These are phyloP conservation scores for Cyanocitta stelleri DNA, from an alignment of 2,113 vertebrate genomes.

Conservation along the genomic window DNA sequence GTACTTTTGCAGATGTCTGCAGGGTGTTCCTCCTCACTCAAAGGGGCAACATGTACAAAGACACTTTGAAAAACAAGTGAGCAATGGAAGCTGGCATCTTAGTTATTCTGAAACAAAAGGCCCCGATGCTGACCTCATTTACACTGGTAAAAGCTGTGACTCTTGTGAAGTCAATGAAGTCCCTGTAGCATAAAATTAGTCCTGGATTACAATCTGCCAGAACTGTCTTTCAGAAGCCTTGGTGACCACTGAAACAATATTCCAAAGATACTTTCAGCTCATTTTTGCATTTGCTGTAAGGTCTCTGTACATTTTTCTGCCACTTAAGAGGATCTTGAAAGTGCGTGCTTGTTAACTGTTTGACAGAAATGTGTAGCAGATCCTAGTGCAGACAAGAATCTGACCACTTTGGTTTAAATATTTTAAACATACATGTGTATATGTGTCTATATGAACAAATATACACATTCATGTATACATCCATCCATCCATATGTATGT, in stretches of 20 bases:
- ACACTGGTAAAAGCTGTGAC: slow-evolving; percentile 18
- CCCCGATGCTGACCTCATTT: slow-evolving; percentile 37
- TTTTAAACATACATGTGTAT: background rate
- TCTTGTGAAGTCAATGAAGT: slow-evolving; percentile 19
- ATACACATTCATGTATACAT: background rate
- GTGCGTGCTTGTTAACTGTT: background rate
- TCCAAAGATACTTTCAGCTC: background rate
- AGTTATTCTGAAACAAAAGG: slow-evolving; percentile 5
- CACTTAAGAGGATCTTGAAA: background rate
- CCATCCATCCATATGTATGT: background rate
- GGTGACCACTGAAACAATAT: background rate
- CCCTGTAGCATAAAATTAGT: slow-evolving; percentile 38
- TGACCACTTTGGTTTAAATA: background rate
- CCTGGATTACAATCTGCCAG: background rate
- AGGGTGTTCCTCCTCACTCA: slow-evolving; percentile 53
- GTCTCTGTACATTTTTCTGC: background rate
- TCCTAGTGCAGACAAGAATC: background rate
- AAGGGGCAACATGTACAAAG: slow-evolving; percentile 49
- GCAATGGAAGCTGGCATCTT: slow-evolving; percentile 35
- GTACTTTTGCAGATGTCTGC: slow-evolving; percentile 54
- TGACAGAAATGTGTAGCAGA: background rate
- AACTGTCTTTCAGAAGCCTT: background rate
- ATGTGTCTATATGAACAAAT: background rate
- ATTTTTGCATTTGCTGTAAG: background rate
- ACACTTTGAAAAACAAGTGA: slow-evolving; percentile 58